A percentile compares a stretch with the other conserved stretches of the same genome.
Evolutionary conservation across 2,113 vertebrate genomes (phyloP).

Genomic region (Clinocottus analis): DNA sequence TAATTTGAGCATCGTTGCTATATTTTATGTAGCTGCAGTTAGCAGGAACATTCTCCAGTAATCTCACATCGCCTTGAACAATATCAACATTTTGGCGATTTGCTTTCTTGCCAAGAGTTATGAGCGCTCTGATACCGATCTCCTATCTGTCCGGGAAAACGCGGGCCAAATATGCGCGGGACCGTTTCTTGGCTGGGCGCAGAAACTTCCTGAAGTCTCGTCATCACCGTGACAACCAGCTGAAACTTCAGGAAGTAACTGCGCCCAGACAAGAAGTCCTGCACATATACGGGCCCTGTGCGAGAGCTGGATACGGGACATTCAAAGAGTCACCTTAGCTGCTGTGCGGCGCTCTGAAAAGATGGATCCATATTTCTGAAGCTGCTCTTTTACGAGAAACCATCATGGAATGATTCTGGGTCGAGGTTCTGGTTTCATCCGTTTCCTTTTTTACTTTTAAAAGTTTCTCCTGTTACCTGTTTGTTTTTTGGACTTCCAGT

Average conservation of each 20-base stretch:
- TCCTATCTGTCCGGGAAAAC: background rate
- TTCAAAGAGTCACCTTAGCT: background rate
- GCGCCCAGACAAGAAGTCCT: background rate
- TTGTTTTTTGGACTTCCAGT: too few species aligned
- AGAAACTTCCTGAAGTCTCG: constrained; percentile 12
- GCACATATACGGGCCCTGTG: background rate
- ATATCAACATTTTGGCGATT: background rate
- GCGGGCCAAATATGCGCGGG: background rate
- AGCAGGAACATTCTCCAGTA: background rate
- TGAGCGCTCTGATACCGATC: background rate
- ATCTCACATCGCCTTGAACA: background rate
- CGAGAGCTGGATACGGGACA: background rate
- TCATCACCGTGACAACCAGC: background rate
- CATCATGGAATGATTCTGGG: background rate
- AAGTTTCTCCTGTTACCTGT: too few species aligned
- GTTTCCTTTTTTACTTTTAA: too few species aligned
- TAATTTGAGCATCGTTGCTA: background rate
- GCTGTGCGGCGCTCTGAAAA: background rate
- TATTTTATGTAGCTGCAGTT: background rate
- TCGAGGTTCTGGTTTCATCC: background rate
- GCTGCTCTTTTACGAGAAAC: background rate
- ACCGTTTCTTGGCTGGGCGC: too few species aligned
- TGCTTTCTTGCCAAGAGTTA: background rate
- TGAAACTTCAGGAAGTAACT: background rate
- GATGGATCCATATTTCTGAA: background rate